Conservation (phyloP, 2,113 vertebrate genomes). For the Myrmophylax atrothorax region DNA sequence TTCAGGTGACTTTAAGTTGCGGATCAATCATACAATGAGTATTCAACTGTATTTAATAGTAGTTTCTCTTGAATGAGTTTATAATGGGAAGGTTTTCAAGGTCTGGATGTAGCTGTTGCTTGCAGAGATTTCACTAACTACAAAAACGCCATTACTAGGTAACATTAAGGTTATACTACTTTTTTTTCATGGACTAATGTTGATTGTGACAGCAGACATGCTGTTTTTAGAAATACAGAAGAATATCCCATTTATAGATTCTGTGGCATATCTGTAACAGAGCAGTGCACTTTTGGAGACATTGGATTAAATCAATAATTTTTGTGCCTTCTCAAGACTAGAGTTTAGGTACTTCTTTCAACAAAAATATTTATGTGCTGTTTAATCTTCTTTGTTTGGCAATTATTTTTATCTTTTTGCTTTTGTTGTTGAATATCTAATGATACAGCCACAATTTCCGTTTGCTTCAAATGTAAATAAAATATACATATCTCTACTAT, state of each 20-base stretch:
- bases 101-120: background rate
- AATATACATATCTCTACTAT: background rate
- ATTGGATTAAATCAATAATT: background rate
- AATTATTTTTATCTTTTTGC: background rate
- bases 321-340: background rate
- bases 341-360: background rate
- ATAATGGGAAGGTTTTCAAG: background rate
- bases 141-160: background rate
- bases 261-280: background rate
- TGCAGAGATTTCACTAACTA: background rate
- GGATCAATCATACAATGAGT: background rate
- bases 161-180: background rate
- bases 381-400: background rate
- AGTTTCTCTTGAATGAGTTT: background rate
- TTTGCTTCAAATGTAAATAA: background rate
- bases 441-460: background rate
- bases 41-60: background rate
- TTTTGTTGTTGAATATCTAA: background rate
- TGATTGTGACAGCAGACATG: background rate
- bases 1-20: background rate
- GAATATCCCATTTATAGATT: background rate
- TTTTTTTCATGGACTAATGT: background rate
- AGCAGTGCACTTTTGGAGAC: background rate
- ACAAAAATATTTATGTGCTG: background rate
- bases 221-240: background rate